Base-by-base conservation (phyloP, 1,140 invertebrate genomes). In the Calliopsis andreniformis region DNA sequence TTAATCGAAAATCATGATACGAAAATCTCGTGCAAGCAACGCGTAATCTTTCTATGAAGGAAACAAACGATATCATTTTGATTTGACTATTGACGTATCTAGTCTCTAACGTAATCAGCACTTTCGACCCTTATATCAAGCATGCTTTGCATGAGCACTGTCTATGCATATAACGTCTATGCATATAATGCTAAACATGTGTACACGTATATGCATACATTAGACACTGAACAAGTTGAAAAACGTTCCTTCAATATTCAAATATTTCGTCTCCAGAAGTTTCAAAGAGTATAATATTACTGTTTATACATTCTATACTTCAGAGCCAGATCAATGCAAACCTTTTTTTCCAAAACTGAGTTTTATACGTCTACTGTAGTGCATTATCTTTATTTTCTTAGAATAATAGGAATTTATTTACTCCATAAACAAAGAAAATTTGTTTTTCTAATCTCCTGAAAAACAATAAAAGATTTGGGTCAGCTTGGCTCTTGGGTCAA, bases 41-140 rank as follows among this genome's bases (percentile, higher is more conserved):
- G 20, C 12, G 23, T 14, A 23, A 51, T 58, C 25, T 51, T 59
- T 32, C 30, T 14, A 16, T 2, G 25, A 69, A 49, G 0, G 5
- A 43, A 55, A 42, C 8, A 20, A 10, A 12, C 5, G 59, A 56
- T 58, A 49, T 43, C 18, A 42, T 68, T 68, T 55, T 45, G n/a
- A 35, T 56, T 23, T 1, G 28, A 51, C 2, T 43, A 59, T 1
- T 25, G 64, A 42, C 18, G 32, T 69, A 59, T 59, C 43, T 68
- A 42, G 8, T 68, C 68, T 58, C 51, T 32, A 68, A 58, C 14
- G 14, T 49, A 49, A 59, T 58, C 63, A 43, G n/a, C 7, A 73
- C 30, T 39, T 59, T 49, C 23, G 64, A 76, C 55, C 43, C 20
- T 58, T 56, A 28, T 18, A 45, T 30, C 28, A 39, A 28, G 10